Evolutionary conservation across 2,113 vertebrate species (phyloP).

Genomic region (Mystacornis crossleyi): DNA sequence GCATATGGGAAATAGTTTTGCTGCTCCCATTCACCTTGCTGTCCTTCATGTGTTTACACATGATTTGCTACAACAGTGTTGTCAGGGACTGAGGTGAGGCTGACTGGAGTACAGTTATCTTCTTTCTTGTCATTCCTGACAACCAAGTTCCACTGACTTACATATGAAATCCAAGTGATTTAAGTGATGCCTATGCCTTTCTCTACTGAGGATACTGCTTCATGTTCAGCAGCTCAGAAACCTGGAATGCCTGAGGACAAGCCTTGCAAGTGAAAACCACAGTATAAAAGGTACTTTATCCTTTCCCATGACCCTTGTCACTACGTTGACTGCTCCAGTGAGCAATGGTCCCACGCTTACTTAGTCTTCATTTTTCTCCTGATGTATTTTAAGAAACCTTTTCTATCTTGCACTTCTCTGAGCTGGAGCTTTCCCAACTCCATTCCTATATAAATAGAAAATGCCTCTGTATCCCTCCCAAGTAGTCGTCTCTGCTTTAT

Average conservation of each 20-base stretch:
- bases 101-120: background rate
- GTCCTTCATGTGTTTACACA: background rate
- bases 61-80: background rate
- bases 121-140: background rate
- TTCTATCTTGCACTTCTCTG: background rate
- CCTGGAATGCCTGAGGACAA: background rate
- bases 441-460: background rate
- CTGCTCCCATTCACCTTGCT: background rate
- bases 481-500: background rate
- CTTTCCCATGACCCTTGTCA: background rate
- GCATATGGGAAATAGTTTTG: background rate
- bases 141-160: background rate
- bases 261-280: background rate
- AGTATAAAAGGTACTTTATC: background rate
- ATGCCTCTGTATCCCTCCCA: background rate
- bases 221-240: background rate
- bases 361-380: background rate
- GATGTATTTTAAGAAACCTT: background rate
- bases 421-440: background rate
- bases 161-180: background rate
- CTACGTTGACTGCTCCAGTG: accelerated
- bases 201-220: background rate
- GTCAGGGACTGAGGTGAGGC: background rate
- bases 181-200: background rate
- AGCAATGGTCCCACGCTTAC: background rate